Evolutionary conservation across 2,797 vertebrate genomes (phyloP).

Genomic region (Crocidura indochinensis): DNA sequence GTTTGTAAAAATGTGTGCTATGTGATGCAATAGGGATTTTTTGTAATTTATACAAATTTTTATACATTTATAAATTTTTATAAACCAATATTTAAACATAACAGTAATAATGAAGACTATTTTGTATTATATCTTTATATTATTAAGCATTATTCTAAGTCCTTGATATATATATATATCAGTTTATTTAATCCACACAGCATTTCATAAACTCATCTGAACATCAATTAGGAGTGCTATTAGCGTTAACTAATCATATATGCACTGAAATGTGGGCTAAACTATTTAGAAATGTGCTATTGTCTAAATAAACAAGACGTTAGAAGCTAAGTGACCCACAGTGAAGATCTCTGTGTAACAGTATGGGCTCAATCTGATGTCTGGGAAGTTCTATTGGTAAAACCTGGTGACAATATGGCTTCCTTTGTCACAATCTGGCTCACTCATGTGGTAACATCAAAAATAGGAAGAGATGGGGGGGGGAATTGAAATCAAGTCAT

Average conservation of each 20-base stretch:
- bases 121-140: not conserved
- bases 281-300: not conserved
- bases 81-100: too few relatives aligned
- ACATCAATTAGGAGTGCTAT: not conserved
- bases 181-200: slow-evolving; percentile 32
- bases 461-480: not conserved
- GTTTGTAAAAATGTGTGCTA: too few relatives aligned
- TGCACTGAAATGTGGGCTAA: not conserved
- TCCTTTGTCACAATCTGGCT: not conserved
- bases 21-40: too few relatives aligned
- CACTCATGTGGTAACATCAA: not conserved
- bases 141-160: slow-evolving; percentile 9
- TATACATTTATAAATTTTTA: too few relatives aligned
- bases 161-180: slow-evolving; percentile 14
- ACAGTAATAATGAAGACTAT: not conserved
- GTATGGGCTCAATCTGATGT: not conserved
- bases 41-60: too few relatives aligned
- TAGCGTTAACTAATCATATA: slow-evolving; percentile 28
- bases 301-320: not conserved
- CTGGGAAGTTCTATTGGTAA: not conserved
- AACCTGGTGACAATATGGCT: not conserved
- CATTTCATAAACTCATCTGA: not conserved
- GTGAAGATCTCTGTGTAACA: not conserved
- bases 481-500: too few relatives aligned
- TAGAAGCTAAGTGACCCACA: not conserved